Conservation (phyloP, 2,888 invertebrate genomes). For the Halictus quadricinctus region DNA sequence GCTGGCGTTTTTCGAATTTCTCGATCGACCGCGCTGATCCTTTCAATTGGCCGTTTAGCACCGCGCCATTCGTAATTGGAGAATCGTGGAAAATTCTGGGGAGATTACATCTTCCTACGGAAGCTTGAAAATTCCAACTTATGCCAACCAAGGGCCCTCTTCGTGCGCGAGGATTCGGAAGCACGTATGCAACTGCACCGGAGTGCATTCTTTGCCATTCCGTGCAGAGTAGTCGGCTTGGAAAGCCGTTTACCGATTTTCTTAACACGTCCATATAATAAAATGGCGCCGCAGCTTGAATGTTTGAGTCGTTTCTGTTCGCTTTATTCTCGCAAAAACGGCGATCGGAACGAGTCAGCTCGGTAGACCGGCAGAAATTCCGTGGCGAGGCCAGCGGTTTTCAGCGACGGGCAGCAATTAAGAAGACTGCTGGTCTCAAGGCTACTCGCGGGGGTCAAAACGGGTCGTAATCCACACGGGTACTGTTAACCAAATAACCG, state of each 20-base stretch:
- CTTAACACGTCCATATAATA: background rate
- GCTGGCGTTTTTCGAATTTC: background rate
- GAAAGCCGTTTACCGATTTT: background rate
- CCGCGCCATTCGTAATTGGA: background rate
- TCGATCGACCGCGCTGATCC: background rate
- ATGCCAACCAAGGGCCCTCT: too few species aligned
- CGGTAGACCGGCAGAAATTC: background rate
- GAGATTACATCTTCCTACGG: background rate
- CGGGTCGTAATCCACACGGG: constrained; percentile 60
- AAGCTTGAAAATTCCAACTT: background rate
- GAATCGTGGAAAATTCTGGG: background rate
- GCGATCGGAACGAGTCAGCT: background rate
- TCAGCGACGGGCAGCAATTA: background rate
- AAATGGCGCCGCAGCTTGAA: background rate
- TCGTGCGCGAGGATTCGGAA: background rate
- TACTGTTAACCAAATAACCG: constrained; percentile 70
- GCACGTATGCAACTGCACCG: too few species aligned
- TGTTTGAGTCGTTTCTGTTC: too few species aligned
- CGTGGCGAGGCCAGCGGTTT: background rate
- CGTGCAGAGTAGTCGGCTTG: too few species aligned
- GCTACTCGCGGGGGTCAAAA: constrained; percentile 44
- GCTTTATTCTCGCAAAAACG: background rate
- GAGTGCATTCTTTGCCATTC: too few species aligned
- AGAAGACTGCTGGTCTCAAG: constrained; percentile 18
- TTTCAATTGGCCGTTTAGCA: background rate